Conservation (phyloP, 2,888 invertebrate genomes). For the Leucozona laternaria region DNA sequence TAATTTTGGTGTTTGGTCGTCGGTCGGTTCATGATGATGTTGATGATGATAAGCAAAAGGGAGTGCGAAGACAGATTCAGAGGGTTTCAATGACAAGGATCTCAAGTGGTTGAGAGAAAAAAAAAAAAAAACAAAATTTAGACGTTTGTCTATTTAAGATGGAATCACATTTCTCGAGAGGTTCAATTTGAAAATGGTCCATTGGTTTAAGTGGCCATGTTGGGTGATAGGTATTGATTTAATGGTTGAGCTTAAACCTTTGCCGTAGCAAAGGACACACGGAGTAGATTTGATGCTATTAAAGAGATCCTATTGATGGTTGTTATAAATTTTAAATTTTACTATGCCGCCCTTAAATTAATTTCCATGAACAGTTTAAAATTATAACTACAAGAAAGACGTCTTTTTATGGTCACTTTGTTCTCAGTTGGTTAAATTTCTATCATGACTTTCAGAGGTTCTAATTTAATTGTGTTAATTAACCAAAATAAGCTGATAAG, state of each 20-base stretch:
- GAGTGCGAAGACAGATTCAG: constrained; percentile 33
- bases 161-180: constrained; percentile 78
- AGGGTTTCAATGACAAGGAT: constrained; percentile 46
- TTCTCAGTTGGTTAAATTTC: too few species aligned
- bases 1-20: too few species aligned
- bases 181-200: constrained; percentile 77
- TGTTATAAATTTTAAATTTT: neutral
- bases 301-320: neutral
- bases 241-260: neutral
- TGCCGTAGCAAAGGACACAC: neutral
- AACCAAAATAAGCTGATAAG: too few species aligned
- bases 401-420: too few species aligned
- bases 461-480: too few species aligned
- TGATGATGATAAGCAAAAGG: constrained; percentile 58
- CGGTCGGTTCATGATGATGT: constrained; percentile 16
- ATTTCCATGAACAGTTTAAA: too few species aligned
- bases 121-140: neutral
- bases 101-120: neutral
- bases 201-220: constrained; percentile 19
- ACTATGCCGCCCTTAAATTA: too few species aligned
- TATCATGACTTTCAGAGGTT: too few species aligned
- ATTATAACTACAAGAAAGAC: too few species aligned
- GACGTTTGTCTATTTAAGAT: constrained; percentile 32
- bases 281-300: neutral
- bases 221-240: constrained; percentile 50